Percentiles rank a stretch among this genome's conserved stretches.
These are phyloP conservation scores for Capreolus pygargus DNA, from an alignment of 2,113 vertebrate genomes.

Conservation along the genomic window DNA sequence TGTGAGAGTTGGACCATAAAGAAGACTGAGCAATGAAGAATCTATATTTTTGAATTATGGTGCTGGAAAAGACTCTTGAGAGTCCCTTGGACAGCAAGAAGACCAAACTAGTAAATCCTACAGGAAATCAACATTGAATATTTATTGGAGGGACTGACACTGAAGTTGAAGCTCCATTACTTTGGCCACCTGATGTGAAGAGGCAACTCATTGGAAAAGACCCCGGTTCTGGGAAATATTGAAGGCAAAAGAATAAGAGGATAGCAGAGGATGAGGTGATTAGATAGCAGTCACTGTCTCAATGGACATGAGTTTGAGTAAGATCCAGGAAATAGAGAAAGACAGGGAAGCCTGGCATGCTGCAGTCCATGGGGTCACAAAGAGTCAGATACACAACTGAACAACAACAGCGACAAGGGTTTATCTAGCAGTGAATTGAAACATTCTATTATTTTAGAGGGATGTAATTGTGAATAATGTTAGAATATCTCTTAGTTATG, in stretches of 20 bases:
- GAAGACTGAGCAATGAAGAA: neutral
- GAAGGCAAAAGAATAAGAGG: neutral
- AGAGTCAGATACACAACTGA: accelerated
- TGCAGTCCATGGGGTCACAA: neutral
- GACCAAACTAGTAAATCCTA: neutral
- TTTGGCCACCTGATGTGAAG: neutral
- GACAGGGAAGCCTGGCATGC: neutral
- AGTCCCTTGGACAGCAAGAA: neutral
- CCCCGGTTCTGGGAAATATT: neutral
- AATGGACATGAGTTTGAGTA: neutral
- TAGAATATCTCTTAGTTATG: neutral
- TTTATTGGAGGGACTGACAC: neutral
- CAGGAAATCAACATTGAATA: neutral
- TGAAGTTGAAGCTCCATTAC: neutral
- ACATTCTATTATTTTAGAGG: neutral
- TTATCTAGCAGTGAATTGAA: neutral
- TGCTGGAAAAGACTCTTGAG: neutral
- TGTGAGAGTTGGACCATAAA: neutral
- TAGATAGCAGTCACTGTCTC: neutral
- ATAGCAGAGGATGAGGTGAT: neutral
- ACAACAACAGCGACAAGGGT: neutral
- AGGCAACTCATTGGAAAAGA: neutral
- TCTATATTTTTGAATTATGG: neutral
- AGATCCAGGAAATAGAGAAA: neutral
- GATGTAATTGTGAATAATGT: neutral